Percentiles rank a stretch among this genome's conserved stretches.
Conservation (phyloP, 92 coral and sea anemone genomes). For the Ricordea florida region DNA sequence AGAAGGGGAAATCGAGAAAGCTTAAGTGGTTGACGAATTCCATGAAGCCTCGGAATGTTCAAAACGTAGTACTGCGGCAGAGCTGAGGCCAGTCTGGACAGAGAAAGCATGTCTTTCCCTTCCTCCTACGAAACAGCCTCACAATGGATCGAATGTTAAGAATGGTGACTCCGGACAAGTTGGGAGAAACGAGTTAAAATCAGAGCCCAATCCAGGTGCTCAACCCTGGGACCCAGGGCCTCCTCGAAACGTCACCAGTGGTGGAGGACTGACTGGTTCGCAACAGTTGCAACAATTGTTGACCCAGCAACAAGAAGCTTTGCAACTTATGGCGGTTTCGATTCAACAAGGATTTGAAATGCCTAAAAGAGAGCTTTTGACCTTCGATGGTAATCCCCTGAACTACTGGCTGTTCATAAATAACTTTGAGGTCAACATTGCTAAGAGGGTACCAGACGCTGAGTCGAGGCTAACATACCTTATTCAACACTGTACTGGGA, state of each 20-base stretch:
- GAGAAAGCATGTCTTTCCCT: background rate
- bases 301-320: background rate
- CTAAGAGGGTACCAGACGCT: background rate
- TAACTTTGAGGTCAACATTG: constrained; percentile 51
- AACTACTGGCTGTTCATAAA: constrained; percentile 51
- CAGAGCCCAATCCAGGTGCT: background rate
- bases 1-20: background rate
- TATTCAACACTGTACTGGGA: constrained; percentile 47
- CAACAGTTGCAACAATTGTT: background rate
- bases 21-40: background rate
- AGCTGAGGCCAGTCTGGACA: background rate
- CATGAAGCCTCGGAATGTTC: background rate
- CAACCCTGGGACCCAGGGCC: constrained; percentile 2
- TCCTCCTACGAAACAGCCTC: background rate
- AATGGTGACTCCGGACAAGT: background rate
- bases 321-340: background rate
- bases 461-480: constrained; percentile 32
- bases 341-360: background rate
- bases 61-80: background rate
- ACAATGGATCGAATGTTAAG: background rate
- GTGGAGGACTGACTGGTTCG: background rate
- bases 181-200: background rate
- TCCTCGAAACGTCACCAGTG: background rate
- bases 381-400: constrained; percentile 43
- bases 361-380: constrained; percentile 31